These are phyloP conservation scores for Drosophila neonasuta DNA, from an alignment of 2,888 invertebrate genomes.

Conservation along the genomic window DNA sequence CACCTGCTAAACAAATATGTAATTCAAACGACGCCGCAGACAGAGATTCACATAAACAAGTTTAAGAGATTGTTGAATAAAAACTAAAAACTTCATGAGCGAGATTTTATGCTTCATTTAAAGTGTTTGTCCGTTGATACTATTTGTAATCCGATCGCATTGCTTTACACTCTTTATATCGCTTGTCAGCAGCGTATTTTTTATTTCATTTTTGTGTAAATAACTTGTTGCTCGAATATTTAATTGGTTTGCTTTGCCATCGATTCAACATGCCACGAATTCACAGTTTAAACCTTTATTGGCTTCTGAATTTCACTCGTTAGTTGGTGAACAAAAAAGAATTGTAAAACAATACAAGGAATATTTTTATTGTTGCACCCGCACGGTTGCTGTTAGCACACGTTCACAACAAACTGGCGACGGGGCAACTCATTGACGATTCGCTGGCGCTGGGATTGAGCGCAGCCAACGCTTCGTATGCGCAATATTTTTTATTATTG, in stretches of 20 bases:
- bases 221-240: neutral
- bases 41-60: conserved; percentile 11
- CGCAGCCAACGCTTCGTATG: conserved; percentile 65
- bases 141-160: neutral
- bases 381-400: conserved; percentile 59
- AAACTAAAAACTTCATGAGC: neutral
- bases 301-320: neutral
- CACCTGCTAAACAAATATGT: conserved; percentile 47
- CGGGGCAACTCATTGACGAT: conserved; percentile 42
- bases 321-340: neutral
- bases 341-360: neutral
- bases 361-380: conserved; percentile 39
- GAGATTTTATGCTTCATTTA: neutral
- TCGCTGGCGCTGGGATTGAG: conserved; percentile 41
- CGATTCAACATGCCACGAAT: conserved; percentile 1
- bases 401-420: conserved; percentile 68
- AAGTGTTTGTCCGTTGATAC: neutral
- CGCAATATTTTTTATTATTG: conserved; percentile 61
- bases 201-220: neutral
- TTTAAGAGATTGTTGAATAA: neutral
- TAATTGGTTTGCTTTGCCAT: conserved; percentile 1
- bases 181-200: neutral
- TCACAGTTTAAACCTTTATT: conserved; percentile 5
- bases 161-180: neutral
- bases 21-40: conserved; percentile 12